Conservation (phyloP, 1,140 invertebrate species). For the Babylonia areolata region DNA sequence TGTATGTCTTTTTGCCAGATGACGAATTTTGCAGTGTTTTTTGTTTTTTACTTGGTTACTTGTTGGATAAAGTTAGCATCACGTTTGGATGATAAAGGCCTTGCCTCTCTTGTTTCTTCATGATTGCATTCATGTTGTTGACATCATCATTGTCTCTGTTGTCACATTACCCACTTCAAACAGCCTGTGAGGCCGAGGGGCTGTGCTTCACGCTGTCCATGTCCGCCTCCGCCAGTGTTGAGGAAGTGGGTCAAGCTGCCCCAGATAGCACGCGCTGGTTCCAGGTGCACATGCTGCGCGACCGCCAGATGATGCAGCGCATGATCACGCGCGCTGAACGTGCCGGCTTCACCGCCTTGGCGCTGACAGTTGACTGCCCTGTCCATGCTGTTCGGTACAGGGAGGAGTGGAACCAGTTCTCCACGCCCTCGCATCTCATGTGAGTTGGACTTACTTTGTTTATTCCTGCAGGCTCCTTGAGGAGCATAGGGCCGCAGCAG, state of each 20-base stretch:
- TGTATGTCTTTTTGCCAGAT: too few relatives aligned
- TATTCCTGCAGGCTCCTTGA: too few relatives aligned
- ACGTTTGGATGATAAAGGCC: too few relatives aligned
- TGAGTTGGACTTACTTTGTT: too few relatives aligned
- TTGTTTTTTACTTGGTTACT: too few relatives aligned
- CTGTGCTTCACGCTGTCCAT: slow-evolving; percentile 91
- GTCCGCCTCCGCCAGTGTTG: slow-evolving; percentile 89
- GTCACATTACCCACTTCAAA: too few relatives aligned
- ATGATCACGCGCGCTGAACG: slow-evolving; percentile 88
- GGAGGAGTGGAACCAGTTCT: slow-evolving; percentile 90
- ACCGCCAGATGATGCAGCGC: slow-evolving; percentile 85
- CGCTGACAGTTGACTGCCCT: slow-evolving; percentile 93
- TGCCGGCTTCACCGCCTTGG: slow-evolving; percentile 91
- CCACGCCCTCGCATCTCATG: slow-evolving; percentile 86
- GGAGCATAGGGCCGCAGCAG: too few relatives aligned
- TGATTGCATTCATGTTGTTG: too few relatives aligned
- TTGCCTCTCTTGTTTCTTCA: too few relatives aligned
- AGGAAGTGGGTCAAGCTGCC: slow-evolving; percentile 88
- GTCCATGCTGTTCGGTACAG: slow-evolving; percentile 87
- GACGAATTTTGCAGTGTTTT: too few relatives aligned
- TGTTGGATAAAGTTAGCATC: too few relatives aligned
- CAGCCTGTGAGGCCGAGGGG: slow-evolving; percentile 85
- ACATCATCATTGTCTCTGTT: too few relatives aligned
- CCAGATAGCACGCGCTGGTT: slow-evolving; percentile 80
- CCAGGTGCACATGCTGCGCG: slow-evolving; percentile 82